Evolutionary conservation across 2,797 vertebrate genomes (phyloP).

Genomic region (Varecia variegata): DNA sequence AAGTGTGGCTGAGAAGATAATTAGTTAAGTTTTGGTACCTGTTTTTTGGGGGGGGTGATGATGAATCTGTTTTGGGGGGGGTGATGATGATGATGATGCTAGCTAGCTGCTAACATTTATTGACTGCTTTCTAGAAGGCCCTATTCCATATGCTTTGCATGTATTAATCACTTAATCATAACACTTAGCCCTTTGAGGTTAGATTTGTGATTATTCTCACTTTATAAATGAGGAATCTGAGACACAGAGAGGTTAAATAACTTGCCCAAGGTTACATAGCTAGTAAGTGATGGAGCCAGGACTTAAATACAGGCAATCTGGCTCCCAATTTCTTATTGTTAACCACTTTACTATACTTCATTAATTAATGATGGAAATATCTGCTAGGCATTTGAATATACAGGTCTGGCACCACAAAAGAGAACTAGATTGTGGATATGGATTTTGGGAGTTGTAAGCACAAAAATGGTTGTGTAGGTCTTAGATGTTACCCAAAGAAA

Average conservation of each 20-base stretch:
- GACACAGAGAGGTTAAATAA: not conserved
- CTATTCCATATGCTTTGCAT: not conserved
- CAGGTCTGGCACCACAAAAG: not conserved
- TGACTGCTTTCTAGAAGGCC: not conserved
- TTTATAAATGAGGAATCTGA: not conserved
- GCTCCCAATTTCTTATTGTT: constrained; percentile 1
- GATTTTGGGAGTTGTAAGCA: not conserved
- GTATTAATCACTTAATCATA: not conserved
- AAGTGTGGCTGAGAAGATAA: not conserved
- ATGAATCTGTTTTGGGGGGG: not conserved
- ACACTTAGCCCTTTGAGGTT: not conserved
- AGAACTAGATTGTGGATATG: not conserved
- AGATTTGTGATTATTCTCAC: not conserved
- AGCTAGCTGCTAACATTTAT: not conserved
- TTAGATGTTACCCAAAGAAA: not conserved
- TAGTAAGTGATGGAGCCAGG: not conserved
- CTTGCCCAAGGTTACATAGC: not conserved
- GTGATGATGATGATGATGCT: not conserved
- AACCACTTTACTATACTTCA: not conserved
- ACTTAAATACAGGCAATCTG: not conserved
- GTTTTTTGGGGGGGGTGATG: not conserved
- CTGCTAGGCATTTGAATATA: not conserved
- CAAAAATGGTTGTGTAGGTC: constrained; percentile 16
- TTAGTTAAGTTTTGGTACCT: not conserved
- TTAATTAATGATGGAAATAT: not conserved